phyloP scores from a whole-genome alignment of 2,888 invertebrate genomes.

The Notodromas monacha region DNA sequence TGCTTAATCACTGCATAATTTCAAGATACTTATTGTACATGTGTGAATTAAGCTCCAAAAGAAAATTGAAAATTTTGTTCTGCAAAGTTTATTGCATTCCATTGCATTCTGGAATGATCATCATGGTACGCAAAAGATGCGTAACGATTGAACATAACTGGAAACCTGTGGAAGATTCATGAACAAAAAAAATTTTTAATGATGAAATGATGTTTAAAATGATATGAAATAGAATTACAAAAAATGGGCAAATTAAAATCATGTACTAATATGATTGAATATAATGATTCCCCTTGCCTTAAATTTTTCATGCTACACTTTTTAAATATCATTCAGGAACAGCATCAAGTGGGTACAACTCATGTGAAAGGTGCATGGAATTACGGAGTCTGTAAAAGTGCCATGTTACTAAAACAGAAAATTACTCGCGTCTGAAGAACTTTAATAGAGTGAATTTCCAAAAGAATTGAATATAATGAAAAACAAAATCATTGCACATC shows the following conservation, averaged over 20 bases:
- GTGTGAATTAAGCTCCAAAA: constrained; percentile 2
- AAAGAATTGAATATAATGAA: no score
- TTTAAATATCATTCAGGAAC: constrained; percentile 4
- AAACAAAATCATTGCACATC: no score
- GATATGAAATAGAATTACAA: constrained; percentile 2
- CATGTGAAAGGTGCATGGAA: background rate
- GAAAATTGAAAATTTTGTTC: constrained; percentile 1
- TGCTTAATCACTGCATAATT: background rate
- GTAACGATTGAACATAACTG: background rate
- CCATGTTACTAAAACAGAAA: no score
- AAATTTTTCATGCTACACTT: constrained; percentile 2
- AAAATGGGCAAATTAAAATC: constrained; percentile 1
- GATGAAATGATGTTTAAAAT: background rate
- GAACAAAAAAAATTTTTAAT: background rate
- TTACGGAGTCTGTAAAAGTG: no score
- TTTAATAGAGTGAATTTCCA: no score
- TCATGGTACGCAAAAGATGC: constrained; percentile 1
- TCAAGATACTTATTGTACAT: constrained; percentile 4
- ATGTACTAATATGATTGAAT: constrained; percentile 1
- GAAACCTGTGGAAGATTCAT: background rate
- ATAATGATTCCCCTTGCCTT: constrained; percentile 4
- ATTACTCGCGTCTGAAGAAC: no score
- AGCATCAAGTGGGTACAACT: constrained; percentile 4
- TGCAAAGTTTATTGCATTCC: background rate
- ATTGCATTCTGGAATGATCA: constrained; percentile 1